Percentiles rank a stretch among this genome's conserved stretches.
These are phyloP conservation scores for Galagoides demidoff DNA, from an alignment of 2,797 vertebrate species.

Conservation along the genomic window DNA sequence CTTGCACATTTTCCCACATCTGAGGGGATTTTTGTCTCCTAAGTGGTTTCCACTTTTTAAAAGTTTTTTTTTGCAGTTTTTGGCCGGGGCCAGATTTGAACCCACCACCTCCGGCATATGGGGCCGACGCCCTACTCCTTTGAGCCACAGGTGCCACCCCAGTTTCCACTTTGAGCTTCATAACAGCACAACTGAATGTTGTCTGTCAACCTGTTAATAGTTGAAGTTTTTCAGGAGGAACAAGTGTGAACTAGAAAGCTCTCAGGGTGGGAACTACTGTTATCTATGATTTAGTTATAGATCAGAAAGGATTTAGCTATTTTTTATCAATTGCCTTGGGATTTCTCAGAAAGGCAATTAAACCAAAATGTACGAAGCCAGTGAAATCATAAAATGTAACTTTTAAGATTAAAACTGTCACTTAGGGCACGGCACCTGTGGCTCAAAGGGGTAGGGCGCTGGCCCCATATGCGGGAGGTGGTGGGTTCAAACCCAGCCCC, in stretches of 20 bases:
- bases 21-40: background rate
- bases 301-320: background rate
- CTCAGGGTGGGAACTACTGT: background rate
- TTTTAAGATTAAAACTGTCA: slow-evolving; percentile 57
- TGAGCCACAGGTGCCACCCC: too few relatives aligned
- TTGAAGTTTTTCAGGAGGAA: background rate
- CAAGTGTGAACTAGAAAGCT: background rate
- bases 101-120: too few relatives aligned
- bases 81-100: too few relatives aligned
- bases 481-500: too few relatives aligned
- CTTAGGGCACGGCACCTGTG: background rate
- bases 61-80: too few relatives aligned
- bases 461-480: too few relatives aligned
- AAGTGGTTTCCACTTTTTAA: background rate
- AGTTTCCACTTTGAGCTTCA: background rate
- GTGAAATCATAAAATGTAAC: background rate
- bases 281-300: background rate
- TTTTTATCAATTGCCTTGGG: background rate
- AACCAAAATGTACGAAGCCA: background rate
- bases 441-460: too few relatives aligned
- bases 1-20: background rate
- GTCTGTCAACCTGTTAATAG: background rate
- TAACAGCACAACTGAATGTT: background rate
- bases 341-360: background rate
- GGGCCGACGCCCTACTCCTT: too few relatives aligned